Evolutionary conservation across 1,140 invertebrate genomes (phyloP).

Genomic region (Homarus americanus): DNA sequence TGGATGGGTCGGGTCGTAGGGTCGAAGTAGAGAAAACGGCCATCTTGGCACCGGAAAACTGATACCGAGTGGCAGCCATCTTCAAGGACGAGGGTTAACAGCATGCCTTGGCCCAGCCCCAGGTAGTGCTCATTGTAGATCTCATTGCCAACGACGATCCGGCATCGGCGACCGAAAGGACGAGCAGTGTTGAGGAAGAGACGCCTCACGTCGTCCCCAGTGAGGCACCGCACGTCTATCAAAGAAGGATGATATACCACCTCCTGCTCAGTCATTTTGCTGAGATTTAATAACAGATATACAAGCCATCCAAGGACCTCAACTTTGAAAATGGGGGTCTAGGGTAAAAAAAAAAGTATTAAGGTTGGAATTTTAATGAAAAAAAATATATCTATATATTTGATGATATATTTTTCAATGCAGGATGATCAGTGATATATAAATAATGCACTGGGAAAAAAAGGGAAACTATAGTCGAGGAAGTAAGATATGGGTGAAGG

Average conservation of each 20-base stretch:
- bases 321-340: no score
- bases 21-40: conserved; percentile 17
- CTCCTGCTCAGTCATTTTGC: no score
- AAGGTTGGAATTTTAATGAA: no score
- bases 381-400: no score
- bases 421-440: no score
- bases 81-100: neutral
- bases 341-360: no score
- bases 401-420: no score
- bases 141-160: neutral
- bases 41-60: neutral
- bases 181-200: neutral
- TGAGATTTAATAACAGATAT: no score
- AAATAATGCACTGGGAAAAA: no score
- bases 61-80: neutral
- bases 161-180: neutral
- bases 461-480: no score
- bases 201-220: neutral
- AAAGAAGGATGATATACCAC: neutral
- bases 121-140: neutral
- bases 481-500: no score
- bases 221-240: neutral
- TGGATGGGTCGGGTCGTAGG: neutral
- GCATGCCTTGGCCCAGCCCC: neutral
- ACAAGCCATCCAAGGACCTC: no score